A percentile compares a stretch with the other conserved stretches of the same genome.
These are phyloP conservation scores for Clarias magur DNA, from an alignment of 2,113 vertebrate species.

Conservation along the genomic window DNA sequence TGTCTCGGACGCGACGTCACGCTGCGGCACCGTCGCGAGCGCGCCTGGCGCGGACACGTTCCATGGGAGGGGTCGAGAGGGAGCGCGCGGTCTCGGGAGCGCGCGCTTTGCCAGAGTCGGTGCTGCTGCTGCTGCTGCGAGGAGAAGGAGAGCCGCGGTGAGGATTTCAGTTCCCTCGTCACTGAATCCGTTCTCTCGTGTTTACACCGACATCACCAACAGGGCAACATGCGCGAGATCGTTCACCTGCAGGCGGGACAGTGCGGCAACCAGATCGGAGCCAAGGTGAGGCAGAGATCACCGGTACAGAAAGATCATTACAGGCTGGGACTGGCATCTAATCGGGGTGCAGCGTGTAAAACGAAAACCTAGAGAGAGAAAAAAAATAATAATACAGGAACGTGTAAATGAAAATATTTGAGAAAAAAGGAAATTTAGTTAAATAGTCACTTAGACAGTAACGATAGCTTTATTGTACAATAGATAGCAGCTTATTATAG, in stretches of 20 bases:
- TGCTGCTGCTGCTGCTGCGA: neutral
- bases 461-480: no score
- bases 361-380: no score
- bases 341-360: no score
- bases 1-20: slow-evolving; percentile 56
- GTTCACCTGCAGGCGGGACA: slow-evolving; percentile 11
- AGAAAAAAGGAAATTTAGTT: no score
- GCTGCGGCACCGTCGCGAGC: slow-evolving; percentile 46
- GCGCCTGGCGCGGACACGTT: slow-evolving; percentile 29
- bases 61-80: slow-evolving; percentile 25
- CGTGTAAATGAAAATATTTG: no score
- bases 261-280: slow-evolving; percentile 40
- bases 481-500: no score
- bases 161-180: neutral
- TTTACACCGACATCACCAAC: neutral
- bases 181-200: neutral
- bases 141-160: neutral
- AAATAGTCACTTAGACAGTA: no score
- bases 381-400: no score
- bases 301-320: neutral
- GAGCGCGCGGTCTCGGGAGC: slow-evolving; percentile 32
- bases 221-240: slow-evolving; percentile 10
- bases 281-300: slow-evolving; percentile 14
- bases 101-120: slow-evolving; percentile 8
- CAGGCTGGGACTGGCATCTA: no score